phyloP scores from a whole-genome alignment of 37 sponge, comb jelly and placozoan species.

The Diacarnus erythraeanus region DNA sequence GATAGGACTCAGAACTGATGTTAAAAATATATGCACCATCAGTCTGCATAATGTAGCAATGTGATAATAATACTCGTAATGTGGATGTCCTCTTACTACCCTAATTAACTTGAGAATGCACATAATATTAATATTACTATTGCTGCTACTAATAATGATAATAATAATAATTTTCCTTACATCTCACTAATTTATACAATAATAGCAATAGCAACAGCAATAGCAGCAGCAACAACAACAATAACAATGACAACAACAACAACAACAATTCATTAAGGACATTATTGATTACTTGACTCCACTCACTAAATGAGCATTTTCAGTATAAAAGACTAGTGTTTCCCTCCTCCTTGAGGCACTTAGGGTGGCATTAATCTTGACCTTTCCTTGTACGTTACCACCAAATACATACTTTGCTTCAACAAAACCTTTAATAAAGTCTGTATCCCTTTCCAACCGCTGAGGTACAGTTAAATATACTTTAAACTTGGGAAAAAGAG shows the following conservation, averaged over 20 bases:
- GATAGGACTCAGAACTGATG: conserved; percentile 24
- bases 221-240: no score
- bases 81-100: no score
- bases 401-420: conserved; percentile 56
- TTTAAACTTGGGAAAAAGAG: conserved; percentile 65
- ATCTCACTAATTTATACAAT: no score
- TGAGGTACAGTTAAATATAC: conserved; percentile 44
- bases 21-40: conserved; percentile 29
- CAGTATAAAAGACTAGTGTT: conserved; percentile 30
- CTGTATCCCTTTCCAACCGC: conserved; percentile 23
- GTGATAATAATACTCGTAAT: no score
- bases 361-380: conserved; percentile 47
- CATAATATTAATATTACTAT: no score
- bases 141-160: no score
- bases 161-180: no score
- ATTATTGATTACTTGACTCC: no score
- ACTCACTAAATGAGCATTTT: conserved; percentile 27
- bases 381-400: conserved; percentile 47
- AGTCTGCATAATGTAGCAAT: conserved; percentile 23
- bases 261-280: no score
- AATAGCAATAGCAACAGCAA: no score
- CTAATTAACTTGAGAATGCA: no score
- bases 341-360: conserved; percentile 32
- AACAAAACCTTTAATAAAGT: conserved; percentile 30
- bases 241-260: no score